phyloP scores from a whole-genome alignment of 2,888 invertebrate genomes.

The Plebejus melissa region DNA sequence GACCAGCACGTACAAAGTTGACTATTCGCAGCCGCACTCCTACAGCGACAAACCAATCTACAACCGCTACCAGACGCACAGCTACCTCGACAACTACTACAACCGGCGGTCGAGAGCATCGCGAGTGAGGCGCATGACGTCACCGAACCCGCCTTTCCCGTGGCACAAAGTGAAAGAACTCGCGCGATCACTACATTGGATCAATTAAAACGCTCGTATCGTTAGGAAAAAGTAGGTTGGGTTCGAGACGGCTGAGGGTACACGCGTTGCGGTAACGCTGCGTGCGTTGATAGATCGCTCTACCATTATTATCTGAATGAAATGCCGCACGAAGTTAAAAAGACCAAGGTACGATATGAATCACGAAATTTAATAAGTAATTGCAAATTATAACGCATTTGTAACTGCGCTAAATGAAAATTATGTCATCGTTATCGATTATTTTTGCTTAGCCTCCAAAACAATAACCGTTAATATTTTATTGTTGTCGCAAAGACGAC shows the following conservation, averaged over 20 bases:
- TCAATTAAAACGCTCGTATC: slow-evolving; percentile 51
- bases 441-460: no score
- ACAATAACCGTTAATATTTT: background rate
- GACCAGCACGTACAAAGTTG: slow-evolving; percentile 72
- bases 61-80: slow-evolving; percentile 67
- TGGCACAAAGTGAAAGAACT: slow-evolving; percentile 88
- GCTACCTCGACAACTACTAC: slow-evolving; percentile 61
- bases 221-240: slow-evolving; percentile 64
- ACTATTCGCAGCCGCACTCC: slow-evolving; percentile 69
- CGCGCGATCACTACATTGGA: slow-evolving; percentile 84
- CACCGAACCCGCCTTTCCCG: slow-evolving; percentile 83
- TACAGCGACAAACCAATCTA: slow-evolving; percentile 68
- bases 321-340: background rate
- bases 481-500: no score
- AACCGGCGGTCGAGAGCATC: slow-evolving; percentile 67
- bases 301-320: background rate
- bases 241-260: slow-evolving; percentile 56
- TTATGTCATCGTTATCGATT: background rate
- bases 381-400: no score
- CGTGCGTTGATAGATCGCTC: background rate
- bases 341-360: no score
- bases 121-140: slow-evolving; percentile 59
- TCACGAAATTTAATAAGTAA: no score
- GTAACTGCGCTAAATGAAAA: background rate
- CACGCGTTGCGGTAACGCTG: slow-evolving; percentile 30